A percentile compares a stretch with the other conserved stretches of the same genome.
Conservation (phyloP, 2,797 vertebrate genomes). For the Alectoris magna region DNA sequence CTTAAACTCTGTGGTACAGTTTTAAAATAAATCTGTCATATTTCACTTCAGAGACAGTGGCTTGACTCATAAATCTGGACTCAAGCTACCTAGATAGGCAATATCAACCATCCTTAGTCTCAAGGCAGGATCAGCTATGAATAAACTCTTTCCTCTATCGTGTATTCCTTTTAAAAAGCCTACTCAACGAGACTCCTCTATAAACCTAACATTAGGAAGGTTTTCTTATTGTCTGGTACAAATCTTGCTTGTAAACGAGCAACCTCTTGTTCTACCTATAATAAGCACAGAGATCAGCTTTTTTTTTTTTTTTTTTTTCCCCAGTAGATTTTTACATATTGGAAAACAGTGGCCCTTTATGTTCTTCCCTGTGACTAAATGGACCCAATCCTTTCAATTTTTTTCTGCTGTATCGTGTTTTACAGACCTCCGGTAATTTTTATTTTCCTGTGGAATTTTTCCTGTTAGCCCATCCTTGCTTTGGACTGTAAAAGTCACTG, state of each 20-base stretch:
- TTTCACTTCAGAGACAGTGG: slow-evolving; percentile 28
- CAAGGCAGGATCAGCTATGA: neutral
- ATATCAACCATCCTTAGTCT: neutral
- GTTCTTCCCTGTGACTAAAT: neutral
- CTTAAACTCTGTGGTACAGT: neutral
- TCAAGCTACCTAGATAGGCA: neutral
- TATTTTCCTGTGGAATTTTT: neutral
- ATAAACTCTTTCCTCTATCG: slow-evolving; percentile 3
- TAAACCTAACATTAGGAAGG: neutral
- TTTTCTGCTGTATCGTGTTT: neutral
- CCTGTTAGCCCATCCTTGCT: fast-evolving
- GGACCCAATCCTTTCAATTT: neutral
- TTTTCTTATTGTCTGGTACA: neutral
- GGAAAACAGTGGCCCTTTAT: neutral
- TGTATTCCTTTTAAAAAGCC: neutral
- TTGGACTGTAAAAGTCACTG: neutral
- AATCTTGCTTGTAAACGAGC: neutral
- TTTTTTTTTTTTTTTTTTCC: neutral
- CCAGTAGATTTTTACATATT: neutral
- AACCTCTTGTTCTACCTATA: neutral
- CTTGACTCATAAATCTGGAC: neutral
- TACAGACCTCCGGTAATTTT: neutral
- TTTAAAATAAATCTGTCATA: neutral
- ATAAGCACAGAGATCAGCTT: neutral
- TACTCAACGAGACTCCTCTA: neutral